phyloP scores from a whole-genome alignment of 2,113 vertebrate species.

The Sterna hirundo region DNA sequence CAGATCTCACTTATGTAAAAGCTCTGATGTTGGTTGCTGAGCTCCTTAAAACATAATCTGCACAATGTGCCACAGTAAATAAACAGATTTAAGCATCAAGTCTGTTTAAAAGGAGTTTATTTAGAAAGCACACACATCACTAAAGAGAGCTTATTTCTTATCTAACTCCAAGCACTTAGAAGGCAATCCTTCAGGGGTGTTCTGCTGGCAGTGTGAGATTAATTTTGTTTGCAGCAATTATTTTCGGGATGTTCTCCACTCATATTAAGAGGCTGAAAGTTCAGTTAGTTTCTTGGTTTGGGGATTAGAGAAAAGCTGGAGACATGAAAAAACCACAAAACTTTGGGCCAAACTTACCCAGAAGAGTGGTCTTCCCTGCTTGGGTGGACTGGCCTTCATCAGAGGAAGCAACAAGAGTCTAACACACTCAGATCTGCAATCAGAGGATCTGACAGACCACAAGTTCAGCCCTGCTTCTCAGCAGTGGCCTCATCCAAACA shows the following conservation, averaged over 20 bases:
- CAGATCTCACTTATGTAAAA: slow-evolving; percentile 60
- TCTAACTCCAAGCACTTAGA: slow-evolving; percentile 52
- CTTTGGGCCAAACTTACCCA: not conserved
- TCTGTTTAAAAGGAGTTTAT: slow-evolving; percentile 50
- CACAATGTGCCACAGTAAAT: slow-evolving; percentile 62
- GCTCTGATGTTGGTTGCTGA: slow-evolving; percentile 50
- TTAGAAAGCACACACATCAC: slow-evolving; percentile 27
- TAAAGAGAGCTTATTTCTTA: slow-evolving; percentile 67
- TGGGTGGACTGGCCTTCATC: not conserved
- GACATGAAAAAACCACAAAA: not conserved
- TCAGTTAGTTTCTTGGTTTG: slow-evolving; percentile 24
- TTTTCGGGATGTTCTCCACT: slow-evolving; percentile 52
- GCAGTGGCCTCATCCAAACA: not conserved
- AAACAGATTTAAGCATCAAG: slow-evolving; percentile 60
- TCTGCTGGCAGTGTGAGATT: slow-evolving; percentile 54
- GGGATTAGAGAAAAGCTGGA: slow-evolving; percentile 23
- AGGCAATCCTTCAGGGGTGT: slow-evolving; percentile 51
- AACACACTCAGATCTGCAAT: not conserved
- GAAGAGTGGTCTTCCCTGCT: not conserved
- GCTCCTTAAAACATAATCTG: slow-evolving; percentile 56
- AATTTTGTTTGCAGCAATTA: slow-evolving; percentile 57
- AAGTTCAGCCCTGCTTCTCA: not conserved
- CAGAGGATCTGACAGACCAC: not conserved
- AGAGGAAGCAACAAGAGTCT: not conserved
- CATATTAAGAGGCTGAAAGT: slow-evolving; percentile 31